Base-by-base conservation (phyloP, 30 jellyfish, hydroid and myxozoan genomes). In the Cassiopea andromeda region DNA sequence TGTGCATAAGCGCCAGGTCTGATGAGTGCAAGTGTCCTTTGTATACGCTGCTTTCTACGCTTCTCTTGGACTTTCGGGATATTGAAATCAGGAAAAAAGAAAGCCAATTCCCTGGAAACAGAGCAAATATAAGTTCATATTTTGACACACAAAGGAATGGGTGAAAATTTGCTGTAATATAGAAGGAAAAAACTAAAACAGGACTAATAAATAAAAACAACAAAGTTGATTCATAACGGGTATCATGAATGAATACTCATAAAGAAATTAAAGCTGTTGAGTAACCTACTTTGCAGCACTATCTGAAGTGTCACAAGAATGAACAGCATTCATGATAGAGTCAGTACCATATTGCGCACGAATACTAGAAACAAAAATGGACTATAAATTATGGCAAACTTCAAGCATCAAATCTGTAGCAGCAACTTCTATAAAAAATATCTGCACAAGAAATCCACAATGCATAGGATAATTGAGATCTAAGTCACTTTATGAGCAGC, bases 321-420 rank as follows among this genome's bases (percentile, higher is more conserved):
- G 99, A 27, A 95, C 88, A 16, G 99, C 99, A 80, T 95, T 90
- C 91, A 75, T 94, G 45, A 95, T 70, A 17, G 90, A 54, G 69
- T 95, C 99, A 7, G 99, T 95, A 13, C 99, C 99, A 90, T 86
- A 95, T 80, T 86, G 94, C 5, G 99, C 99, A 27, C 99, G 98
- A 45, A 95, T 85, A 78, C 99, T 95, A 83, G 27, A 43, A 43
- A 27, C 38, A 27, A 27, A 27, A 27, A 27, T 27, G 38, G 38
- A 27, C 38, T 27, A 27, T 27, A 27, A 27, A 27, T 27, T 27
- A 27, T 27, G 38, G 38, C 38, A 27, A 27, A 27, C 38, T 27
- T 27, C 38, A 27, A 27, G 38, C 38, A 27, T 27, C 38, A 27
- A 27, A 27, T 27, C 38, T 27, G 38, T 27, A 27, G 38, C 38